Evolutionary conservation across 2,113 vertebrate genomes (phyloP).

Genomic region (Piliocolobus tephrosceles): DNA sequence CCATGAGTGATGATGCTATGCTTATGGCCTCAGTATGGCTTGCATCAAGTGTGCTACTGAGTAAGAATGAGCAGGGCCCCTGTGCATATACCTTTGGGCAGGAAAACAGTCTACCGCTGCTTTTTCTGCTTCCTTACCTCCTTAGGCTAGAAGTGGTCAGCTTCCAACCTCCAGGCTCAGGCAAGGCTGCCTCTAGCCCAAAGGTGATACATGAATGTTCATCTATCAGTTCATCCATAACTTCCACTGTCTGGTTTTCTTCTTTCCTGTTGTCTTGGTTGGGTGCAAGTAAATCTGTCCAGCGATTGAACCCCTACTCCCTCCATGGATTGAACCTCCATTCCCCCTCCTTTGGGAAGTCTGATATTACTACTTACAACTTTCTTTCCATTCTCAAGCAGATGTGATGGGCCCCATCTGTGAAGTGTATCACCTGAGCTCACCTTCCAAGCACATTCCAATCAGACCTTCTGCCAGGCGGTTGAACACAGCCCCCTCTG

Average conservation of each 20-base stretch:
- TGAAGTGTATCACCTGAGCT: not conserved
- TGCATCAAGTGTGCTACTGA: not conserved
- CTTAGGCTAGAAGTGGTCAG: not conserved
- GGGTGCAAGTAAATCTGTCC: not conserved
- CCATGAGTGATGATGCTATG: not conserved
- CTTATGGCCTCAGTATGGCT: no score
- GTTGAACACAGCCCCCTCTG: not conserved
- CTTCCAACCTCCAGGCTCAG: not conserved
- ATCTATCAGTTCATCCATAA: not conserved
- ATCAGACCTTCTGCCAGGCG: not conserved
- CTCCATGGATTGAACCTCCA: not conserved
- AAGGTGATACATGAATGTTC: not conserved
- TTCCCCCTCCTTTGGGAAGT: not conserved
- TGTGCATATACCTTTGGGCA: not conserved
- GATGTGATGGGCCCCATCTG: not conserved
- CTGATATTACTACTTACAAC: not conserved
- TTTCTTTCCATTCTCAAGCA: not conserved
- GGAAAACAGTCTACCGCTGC: not conserved
- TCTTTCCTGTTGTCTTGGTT: not conserved
- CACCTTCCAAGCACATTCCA: constrained; percentile 15
- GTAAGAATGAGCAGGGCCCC: not conserved
- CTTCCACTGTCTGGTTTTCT: not conserved
- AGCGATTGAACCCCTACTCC: not conserved
- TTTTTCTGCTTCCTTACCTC: not conserved
- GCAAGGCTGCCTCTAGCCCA: not conserved